A percentile compares a stretch with the other conserved stretches of the same genome.
Conservation (phyloP, 2,888 invertebrate species). For the Acanthosepion lycidas region DNA sequence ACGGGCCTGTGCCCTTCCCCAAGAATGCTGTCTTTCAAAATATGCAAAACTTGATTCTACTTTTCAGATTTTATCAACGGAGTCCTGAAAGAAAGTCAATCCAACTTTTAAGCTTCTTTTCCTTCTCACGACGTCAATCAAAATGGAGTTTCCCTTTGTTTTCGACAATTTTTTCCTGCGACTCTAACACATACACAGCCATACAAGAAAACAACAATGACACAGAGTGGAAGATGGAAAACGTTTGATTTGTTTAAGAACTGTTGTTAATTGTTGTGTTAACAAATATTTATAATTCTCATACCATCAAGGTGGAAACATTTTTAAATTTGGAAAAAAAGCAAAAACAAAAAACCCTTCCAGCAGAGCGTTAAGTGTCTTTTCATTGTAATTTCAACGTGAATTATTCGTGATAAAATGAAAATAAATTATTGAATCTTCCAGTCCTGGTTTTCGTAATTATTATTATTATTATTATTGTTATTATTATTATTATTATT, state of each 20-base stretch:
- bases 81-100: slow-evolving; percentile 80
- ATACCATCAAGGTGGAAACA: slow-evolving; percentile 43
- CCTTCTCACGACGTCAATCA: neutral
- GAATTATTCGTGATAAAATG: neutral
- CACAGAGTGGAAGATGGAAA: neutral
- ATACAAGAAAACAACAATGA: neutral
- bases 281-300: slow-evolving; percentile 41
- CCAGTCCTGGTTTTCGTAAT: neutral
- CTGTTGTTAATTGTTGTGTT: slow-evolving; percentile 34
- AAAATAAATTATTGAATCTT: neutral
- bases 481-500: neutral
- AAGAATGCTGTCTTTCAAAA: neutral
- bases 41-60: slow-evolving; percentile 79
- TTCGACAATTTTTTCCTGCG: neutral
- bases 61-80: slow-evolving; percentile 92
- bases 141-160: neutral
- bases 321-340: neutral
- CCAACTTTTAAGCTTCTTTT: neutral
- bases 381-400: neutral
- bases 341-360: neutral
- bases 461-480: neutral
- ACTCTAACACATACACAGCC: neutral
- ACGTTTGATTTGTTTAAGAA: neutral
- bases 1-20: too few relatives aligned
- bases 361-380: neutral